Evolutionary conservation across 1,140 invertebrate species (phyloP).

Genomic region (Acromyrmex charruanus): DNA sequence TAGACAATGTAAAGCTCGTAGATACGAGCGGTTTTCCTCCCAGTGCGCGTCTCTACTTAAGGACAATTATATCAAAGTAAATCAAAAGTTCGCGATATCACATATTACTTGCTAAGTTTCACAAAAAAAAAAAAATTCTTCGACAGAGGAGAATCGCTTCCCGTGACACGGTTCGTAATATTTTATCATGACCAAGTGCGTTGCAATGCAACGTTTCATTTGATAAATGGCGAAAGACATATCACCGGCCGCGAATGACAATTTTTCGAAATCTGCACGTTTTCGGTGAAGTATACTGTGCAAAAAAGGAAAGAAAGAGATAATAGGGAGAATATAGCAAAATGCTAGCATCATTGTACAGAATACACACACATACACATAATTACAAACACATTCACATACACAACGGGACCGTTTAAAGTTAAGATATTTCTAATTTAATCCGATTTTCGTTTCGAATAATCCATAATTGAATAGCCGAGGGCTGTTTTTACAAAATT

Average conservation of each 20-base stretch:
- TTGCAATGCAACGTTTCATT: constrained; percentile 58
- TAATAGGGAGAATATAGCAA: constrained; percentile 45
- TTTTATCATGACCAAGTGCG: constrained; percentile 60
- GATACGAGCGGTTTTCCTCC: background rate
- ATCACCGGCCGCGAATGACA: constrained; percentile 73
- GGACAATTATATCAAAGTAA: constrained; percentile 71
- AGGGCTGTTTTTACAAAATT: constrained; percentile 34
- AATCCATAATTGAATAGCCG: constrained; percentile 23
- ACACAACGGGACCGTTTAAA: constrained; percentile 75
- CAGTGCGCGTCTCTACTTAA: constrained; percentile 57
- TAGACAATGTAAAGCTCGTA: constrained; percentile 18
- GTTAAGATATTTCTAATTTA: constrained; percentile 72
- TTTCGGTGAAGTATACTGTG: constrained; percentile 31
- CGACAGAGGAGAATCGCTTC: constrained; percentile 64
- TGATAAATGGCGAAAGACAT: constrained; percentile 73
- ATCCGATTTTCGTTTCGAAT: constrained; percentile 56
- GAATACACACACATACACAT: constrained; percentile 16
- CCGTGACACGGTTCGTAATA: constrained; percentile 36
- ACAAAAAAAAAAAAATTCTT: constrained; percentile 66
- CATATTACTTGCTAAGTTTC: constrained; percentile 51
- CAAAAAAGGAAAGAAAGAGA: constrained; percentile 9
- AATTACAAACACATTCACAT: constrained; percentile 62
- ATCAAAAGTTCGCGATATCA: constrained; percentile 73
- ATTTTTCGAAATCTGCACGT: constrained; percentile 50
- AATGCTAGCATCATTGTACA: constrained; percentile 74